Evolutionary conservation across 1,140 invertebrate species (phyloP), one percentile per base, ranked within the genome.

Genomic region (Pachyrhynchus sulphureomaculatus): DNA sequence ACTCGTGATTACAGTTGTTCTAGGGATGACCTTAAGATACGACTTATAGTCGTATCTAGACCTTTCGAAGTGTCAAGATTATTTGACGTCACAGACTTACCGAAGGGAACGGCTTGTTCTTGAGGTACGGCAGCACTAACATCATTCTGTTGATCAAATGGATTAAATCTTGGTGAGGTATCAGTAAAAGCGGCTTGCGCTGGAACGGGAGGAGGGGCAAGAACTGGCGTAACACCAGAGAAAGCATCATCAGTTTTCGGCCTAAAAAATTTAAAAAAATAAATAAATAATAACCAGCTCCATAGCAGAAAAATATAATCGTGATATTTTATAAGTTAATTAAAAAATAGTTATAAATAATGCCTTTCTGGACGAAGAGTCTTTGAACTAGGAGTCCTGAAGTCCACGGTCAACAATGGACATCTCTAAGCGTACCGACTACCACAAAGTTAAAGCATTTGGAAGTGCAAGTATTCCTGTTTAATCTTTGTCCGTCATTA

Each of bases 111-210:
- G 26, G 72, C 69, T 41, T 68, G 62, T 42, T 65, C 55, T 13
- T 37, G 37, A 12, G 62, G 34, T 12, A 66, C 82, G 5, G 80
- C 79, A 32, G 72, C 76, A 45, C 74, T 76, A 48, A 80, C 74
- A 49, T 82, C 81, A 21, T 75, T 80, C 45, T 84, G 83, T 66
- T 88, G 87, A 74, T 93, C 90, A 72, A 95, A 95, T 0, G 93
- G 93, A 77, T 82, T 83, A 42, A 83, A 82, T 54, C 81, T 73
- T 1, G 79, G 77, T 1, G 80, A 80, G 9, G 75, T 73, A 64
- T 83, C 82, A 15, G 72, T 65, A 32, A 82, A 83, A 34, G 82
- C 80, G 4, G 76, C 75, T 64, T 81, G 80, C 1, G 74, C 75
- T 4, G 79, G 79, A 67, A 78, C 79, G 36, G 84, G 80, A 20